phyloP scores from a whole-genome alignment of 2,797 vertebrate species.

The Onychomys torridus region DNA sequence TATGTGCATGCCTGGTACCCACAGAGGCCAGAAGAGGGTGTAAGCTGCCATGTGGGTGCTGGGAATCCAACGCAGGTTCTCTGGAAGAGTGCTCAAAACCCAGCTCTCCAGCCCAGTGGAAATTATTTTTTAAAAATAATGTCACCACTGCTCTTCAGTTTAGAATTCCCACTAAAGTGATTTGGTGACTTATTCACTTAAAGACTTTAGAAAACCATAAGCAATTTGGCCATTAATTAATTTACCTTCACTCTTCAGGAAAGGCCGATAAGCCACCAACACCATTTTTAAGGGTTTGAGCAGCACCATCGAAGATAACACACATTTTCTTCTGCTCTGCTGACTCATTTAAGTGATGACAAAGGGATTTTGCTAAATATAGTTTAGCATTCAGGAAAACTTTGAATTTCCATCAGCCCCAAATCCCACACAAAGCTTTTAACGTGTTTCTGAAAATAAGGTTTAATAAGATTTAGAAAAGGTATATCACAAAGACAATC shows the following conservation, averaged over 20 bases:
- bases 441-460: slow-evolving; percentile 83
- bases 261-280: slow-evolving; percentile 74
- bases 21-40: background rate
- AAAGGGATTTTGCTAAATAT: slow-evolving; percentile 73
- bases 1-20: background rate
- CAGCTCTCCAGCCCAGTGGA: background rate
- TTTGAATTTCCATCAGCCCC: slow-evolving; percentile 80
- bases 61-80: background rate
- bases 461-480: slow-evolving; percentile 45
- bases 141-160: slow-evolving; percentile 26
- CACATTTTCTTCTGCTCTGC: slow-evolving; percentile 67
- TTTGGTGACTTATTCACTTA: slow-evolving; percentile 4
- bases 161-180: slow-evolving; percentile 56
- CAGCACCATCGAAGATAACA: slow-evolving; percentile 70
- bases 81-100: background rate
- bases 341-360: slow-evolving; percentile 69
- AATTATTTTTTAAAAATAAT: slow-evolving; percentile 20
- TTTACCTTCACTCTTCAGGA: slow-evolving; percentile 80
- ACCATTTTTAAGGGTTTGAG: slow-evolving; percentile 77
- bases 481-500: background rate
- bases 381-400: slow-evolving; percentile 67
- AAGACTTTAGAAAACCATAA: slow-evolving; percentile 30
- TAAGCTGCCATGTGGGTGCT: background rate
- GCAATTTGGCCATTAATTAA: slow-evolving; percentile 64
- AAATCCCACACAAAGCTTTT: slow-evolving; percentile 71